These are phyloP conservation scores for Caenorhabditis brenneri DNA, from an alignment of 1,140 invertebrate genomes.

Conservation along the genomic window DNA sequence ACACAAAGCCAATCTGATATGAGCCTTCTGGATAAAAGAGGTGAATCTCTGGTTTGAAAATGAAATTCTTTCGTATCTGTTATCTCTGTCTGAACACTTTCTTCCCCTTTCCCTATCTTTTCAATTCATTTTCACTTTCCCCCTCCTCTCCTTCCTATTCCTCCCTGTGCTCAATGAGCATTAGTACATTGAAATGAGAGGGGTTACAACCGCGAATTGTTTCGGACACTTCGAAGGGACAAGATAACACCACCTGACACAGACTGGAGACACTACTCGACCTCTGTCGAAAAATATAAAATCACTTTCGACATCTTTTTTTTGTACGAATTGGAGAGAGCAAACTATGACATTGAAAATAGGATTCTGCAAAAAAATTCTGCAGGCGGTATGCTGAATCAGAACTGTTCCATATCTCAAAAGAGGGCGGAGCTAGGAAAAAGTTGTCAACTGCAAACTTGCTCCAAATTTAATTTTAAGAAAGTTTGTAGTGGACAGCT, in stretches of 20 bases:
- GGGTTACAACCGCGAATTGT: slow-evolving; percentile 27
- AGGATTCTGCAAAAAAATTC: background rate
- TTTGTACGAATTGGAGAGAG: slow-evolving; percentile 31
- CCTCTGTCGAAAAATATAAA: background rate
- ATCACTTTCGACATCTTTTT: background rate
- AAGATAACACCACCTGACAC: slow-evolving; percentile 17
- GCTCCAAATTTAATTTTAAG: too few relatives aligned
- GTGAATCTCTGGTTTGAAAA: too few relatives aligned
- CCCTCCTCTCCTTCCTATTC: too few relatives aligned
- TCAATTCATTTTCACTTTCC: background rate
- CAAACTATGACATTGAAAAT: background rate
- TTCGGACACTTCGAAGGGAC: background rate
- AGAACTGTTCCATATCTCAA: too few relatives aligned
- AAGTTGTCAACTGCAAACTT: too few relatives aligned
- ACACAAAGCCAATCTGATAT: too few relatives aligned
- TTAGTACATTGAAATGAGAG: background rate
- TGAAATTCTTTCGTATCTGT: background rate
- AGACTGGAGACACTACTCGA: background rate
- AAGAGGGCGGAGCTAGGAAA: too few relatives aligned
- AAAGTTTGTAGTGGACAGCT: too few relatives aligned
- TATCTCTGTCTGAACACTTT: slow-evolving; percentile 1
- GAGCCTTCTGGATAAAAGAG: too few relatives aligned
- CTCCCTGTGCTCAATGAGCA: slow-evolving; percentile 14
- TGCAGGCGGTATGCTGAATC: background rate
- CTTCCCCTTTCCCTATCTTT: background rate